Evolutionary conservation across 2,888 invertebrate genomes (phyloP).

Genomic region (Aplocera efformata): DNA sequence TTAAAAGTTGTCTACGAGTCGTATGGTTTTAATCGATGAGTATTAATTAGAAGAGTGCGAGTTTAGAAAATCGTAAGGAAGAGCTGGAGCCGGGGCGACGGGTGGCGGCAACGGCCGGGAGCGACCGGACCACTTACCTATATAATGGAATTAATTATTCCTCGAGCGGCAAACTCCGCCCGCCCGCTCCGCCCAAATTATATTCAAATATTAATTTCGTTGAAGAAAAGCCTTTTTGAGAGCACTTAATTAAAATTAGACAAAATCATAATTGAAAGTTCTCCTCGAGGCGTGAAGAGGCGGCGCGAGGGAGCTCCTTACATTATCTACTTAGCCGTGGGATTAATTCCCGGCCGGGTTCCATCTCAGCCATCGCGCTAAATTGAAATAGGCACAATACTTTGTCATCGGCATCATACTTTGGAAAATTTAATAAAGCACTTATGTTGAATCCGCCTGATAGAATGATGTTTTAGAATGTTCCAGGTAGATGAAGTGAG

Average conservation of each 20-base stretch:
- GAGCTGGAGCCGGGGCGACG: conserved; percentile 19
- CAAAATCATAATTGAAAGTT: conserved; percentile 81
- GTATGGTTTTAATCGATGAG: background rate
- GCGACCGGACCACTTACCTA: conserved; percentile 65
- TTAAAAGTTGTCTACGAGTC: background rate
- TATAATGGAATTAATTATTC: conserved; percentile 79
- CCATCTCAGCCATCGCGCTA: conserved; percentile 55
- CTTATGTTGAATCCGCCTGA: background rate
- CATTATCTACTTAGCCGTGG: conserved; percentile 76
- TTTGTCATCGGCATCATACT: conserved; percentile 41
- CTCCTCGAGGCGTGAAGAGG: conserved; percentile 78
- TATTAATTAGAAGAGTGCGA: conserved; percentile 29
- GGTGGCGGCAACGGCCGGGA: conserved; percentile 31
- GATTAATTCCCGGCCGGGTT: conserved; percentile 68
- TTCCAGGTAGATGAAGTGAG: conserved; percentile 28
- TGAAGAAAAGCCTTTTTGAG: conserved; percentile 78
- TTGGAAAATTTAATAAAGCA: conserved; percentile 23
- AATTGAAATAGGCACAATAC: conserved; percentile 66
- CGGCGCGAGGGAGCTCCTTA: conserved; percentile 62
- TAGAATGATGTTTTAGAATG: conserved; percentile 17
- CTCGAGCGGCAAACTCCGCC: conserved; percentile 78
- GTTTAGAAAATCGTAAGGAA: conserved; percentile 31
- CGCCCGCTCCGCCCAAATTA: conserved; percentile 78
- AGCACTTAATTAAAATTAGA: conserved; percentile 81
- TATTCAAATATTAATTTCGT: conserved; percentile 81